A percentile compares a stretch with the other conserved stretches of the same genome.
These are phyloP conservation scores for Pocillopora grandis DNA, from an alignment of 92 coral and sea anemone species.

Conservation along the genomic window DNA sequence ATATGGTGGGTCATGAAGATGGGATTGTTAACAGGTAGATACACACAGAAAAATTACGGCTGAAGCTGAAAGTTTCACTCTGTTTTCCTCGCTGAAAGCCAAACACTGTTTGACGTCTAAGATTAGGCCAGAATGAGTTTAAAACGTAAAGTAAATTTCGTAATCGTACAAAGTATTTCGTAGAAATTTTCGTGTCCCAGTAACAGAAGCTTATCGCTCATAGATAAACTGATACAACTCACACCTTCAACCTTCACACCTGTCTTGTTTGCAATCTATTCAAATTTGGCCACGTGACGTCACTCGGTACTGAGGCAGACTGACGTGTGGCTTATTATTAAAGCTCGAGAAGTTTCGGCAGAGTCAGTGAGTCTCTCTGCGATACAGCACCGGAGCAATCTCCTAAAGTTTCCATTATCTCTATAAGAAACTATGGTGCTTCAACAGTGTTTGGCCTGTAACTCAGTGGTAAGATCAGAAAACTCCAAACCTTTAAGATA, in stretches of 20 bases:
- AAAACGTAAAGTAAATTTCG: too few relatives aligned
- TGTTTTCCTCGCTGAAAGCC: too few relatives aligned
- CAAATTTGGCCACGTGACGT: conserved; percentile 15
- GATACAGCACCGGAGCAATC: background rate
- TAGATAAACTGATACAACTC: background rate
- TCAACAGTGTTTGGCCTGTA: conserved; percentile 39
- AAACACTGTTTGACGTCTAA: too few relatives aligned
- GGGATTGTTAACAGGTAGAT: too few relatives aligned
- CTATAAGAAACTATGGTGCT: conserved; percentile 1
- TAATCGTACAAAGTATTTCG: too few relatives aligned
- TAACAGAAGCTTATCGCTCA: too few relatives aligned
- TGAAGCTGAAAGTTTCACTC: too few relatives aligned
- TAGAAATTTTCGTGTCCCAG: too few relatives aligned
- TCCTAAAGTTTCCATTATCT: background rate
- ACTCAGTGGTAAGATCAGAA: conserved; percentile 26
- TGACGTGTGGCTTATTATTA: conserved; percentile 28
- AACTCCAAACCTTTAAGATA: background rate
- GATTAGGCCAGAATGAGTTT: too few relatives aligned
- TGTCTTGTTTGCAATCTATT: conserved; percentile 16
- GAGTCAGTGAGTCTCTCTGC: conserved; percentile 1
- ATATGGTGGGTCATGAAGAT: too few relatives aligned
- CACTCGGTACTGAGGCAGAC: conserved; percentile 14
- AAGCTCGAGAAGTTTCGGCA: background rate
- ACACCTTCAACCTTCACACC: background rate
- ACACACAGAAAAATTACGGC: too few relatives aligned